A percentile compares a stretch with the other conserved stretches of the same genome.
phyloP scores from a whole-genome alignment of 1,140 invertebrate genomes.

The Hyles vespertilio region DNA sequence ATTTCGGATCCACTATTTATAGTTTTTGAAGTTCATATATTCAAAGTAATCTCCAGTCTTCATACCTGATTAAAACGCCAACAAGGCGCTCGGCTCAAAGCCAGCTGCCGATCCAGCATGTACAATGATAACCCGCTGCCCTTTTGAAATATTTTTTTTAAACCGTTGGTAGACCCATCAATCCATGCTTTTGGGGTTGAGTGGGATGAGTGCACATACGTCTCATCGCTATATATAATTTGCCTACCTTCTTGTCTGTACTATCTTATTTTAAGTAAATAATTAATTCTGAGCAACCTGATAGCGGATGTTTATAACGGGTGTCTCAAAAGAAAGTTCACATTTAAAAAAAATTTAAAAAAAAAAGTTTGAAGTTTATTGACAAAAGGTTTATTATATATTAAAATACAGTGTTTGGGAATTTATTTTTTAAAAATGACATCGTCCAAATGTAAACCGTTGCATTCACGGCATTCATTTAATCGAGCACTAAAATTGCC shows the following conservation, averaged over 20 bases:
- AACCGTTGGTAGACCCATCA: conserved; percentile 15
- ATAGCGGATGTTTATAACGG: too few species aligned
- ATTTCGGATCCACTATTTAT: conserved; percentile 4
- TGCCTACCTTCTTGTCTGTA: conserved; percentile 8
- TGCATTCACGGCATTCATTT: too few species aligned
- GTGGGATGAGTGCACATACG: conserved; percentile 18
- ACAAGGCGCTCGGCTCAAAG: conserved; percentile 3
- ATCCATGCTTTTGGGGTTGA: conserved; percentile 10
- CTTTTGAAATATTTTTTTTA: conserved; percentile 34
- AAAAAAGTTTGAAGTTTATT: too few species aligned
- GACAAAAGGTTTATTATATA: too few species aligned
- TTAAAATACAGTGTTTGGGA: too few species aligned
- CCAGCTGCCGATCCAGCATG: conserved; percentile 22
- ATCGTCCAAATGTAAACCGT: too few species aligned
- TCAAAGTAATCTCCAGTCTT: not conserved
- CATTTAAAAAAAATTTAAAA: too few species aligned
- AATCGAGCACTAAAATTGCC: too few species aligned
- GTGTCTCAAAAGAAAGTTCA: too few species aligned
- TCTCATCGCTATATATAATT: conserved; percentile 23
- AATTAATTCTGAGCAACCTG: too few species aligned
- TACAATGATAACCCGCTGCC: conserved; percentile 32
- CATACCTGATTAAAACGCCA: not conserved
- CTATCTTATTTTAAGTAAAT: too few species aligned
- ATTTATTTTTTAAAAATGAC: too few species aligned
- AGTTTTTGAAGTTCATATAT: conserved; percentile 2